phyloP scores from a whole-genome alignment of 2,888 invertebrate genomes.

The Ligdia adustata region DNA sequence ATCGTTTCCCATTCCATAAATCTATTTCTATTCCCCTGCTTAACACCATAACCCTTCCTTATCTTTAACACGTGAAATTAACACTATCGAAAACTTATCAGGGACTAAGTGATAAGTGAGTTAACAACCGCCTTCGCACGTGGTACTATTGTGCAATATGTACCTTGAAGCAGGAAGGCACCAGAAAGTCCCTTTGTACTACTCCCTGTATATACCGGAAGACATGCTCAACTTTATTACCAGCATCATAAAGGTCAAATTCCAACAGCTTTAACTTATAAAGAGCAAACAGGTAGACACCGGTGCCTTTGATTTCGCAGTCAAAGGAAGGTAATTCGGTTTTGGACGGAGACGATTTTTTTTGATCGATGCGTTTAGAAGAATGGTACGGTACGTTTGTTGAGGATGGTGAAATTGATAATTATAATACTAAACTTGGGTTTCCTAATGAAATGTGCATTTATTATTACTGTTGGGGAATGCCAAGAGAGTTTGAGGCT shows the following conservation, averaged over 20 bases:
- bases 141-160: constrained; percentile 36
- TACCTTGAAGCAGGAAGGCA: constrained; percentile 38
- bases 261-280: constrained; percentile 8
- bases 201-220: constrained; percentile 5
- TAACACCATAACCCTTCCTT: constrained; percentile 27
- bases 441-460: neutral
- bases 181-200: constrained; percentile 28
- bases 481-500: too few relatives aligned
- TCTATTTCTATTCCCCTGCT: constrained; percentile 4
- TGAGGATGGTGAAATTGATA: constrained; percentile 13
- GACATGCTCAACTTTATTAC: constrained; percentile 16
- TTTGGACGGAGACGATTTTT: constrained; percentile 30
- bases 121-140: constrained; percentile 36
- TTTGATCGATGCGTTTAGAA: constrained; percentile 14
- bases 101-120: constrained; percentile 38
- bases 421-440: constrained; percentile 12
- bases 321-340: constrained; percentile 35
- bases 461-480: constrained; percentile 1
- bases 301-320: constrained; percentile 36
- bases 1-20: constrained; percentile 18
- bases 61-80: constrained; percentile 34
- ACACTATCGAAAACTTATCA: constrained; percentile 37
- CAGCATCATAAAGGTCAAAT: constrained; percentile 10
- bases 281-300: constrained; percentile 38
- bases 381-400: constrained; percentile 15